These are phyloP conservation scores for Plagodis pulveraria DNA, from an alignment of 2,888 invertebrate genomes.

Conservation along the genomic window DNA sequence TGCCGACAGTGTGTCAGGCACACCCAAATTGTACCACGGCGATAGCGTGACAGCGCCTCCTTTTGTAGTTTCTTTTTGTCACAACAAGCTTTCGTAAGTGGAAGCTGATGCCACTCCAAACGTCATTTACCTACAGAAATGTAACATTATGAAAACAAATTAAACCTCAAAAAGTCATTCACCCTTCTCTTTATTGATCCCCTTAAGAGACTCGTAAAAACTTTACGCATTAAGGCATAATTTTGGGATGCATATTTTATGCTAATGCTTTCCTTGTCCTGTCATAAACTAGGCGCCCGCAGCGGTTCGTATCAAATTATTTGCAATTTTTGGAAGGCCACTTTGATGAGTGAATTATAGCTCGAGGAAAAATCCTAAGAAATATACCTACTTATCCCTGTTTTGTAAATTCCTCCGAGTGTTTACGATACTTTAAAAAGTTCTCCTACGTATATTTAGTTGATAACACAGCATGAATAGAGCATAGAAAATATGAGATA, in stretches of 20 bases:
- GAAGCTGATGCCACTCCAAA: conserved; percentile 40
- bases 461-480: too few relatives aligned
- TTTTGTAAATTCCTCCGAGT: too few relatives aligned
- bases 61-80: conserved; percentile 38
- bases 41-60: conserved; percentile 46
- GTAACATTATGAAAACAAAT: conserved; percentile 39
- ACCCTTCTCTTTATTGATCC: conserved; percentile 32
- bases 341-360: conserved; percentile 39
- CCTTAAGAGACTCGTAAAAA: conserved; percentile 40
- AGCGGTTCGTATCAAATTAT: conserved; percentile 37
- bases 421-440: too few relatives aligned
- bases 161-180: conserved; percentile 32
- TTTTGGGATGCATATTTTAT: conserved; percentile 43
- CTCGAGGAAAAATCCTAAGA: conserved; percentile 14
- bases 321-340: conserved; percentile 40
- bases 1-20: conserved; percentile 30
- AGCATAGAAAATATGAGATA: neutral
- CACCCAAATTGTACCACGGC: conserved; percentile 34
- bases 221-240: conserved; percentile 40
- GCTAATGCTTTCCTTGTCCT: conserved; percentile 40
- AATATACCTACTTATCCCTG: too few relatives aligned
- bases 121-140: conserved; percentile 38
- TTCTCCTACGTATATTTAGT: too few relatives aligned
- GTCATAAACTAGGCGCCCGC: conserved; percentile 38
- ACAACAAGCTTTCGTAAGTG: conserved; percentile 42